These are phyloP conservation scores for Iguana delicatissima DNA, from an alignment of 2,797 vertebrate species.

Conservation along the genomic window DNA sequence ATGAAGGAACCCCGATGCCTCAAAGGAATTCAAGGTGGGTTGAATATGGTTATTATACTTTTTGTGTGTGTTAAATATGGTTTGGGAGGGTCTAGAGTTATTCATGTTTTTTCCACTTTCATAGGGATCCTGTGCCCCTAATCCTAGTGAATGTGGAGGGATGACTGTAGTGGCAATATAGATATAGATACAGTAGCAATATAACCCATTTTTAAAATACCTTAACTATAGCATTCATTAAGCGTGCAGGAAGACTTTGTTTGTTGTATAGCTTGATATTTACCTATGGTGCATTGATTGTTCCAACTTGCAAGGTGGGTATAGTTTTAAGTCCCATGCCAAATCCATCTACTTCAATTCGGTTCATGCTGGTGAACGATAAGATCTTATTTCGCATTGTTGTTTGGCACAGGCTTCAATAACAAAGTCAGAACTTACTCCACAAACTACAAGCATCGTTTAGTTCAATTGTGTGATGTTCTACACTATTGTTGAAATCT, in stretches of 20 bases:
- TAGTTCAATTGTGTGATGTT: constrained; percentile 3
- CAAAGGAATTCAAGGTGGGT: too few relatives aligned
- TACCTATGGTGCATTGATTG: neutral
- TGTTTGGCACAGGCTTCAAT: constrained; percentile 29
- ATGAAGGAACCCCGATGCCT: too few relatives aligned
- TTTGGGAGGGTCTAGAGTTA: too few relatives aligned
- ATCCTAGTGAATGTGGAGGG: too few relatives aligned
- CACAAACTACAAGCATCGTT: constrained; percentile 19
- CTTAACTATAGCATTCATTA: neutral
- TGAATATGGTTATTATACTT: too few relatives aligned
- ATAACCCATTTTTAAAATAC: constrained; percentile 20
- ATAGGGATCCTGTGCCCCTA: too few relatives aligned
- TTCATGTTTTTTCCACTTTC: too few relatives aligned
- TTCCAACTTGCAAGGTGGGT: constrained; percentile 47
- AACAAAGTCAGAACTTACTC: constrained; percentile 51
- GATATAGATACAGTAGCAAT: constrained; percentile 9
- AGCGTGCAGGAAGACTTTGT: constrained; percentile 19
- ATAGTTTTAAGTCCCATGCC: constrained; percentile 39
- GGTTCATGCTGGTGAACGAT: constrained; percentile 18
- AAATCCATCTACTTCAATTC: constrained; percentile 44
- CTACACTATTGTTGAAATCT: neutral
- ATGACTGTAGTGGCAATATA: neutral
- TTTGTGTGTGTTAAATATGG: too few relatives aligned
- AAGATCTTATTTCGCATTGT: constrained; percentile 39
- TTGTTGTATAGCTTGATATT: constrained; percentile 34